These are phyloP conservation scores for Geotrypetes seraphini DNA, from an alignment of 2,797 vertebrate species.

Conservation along the genomic window DNA sequence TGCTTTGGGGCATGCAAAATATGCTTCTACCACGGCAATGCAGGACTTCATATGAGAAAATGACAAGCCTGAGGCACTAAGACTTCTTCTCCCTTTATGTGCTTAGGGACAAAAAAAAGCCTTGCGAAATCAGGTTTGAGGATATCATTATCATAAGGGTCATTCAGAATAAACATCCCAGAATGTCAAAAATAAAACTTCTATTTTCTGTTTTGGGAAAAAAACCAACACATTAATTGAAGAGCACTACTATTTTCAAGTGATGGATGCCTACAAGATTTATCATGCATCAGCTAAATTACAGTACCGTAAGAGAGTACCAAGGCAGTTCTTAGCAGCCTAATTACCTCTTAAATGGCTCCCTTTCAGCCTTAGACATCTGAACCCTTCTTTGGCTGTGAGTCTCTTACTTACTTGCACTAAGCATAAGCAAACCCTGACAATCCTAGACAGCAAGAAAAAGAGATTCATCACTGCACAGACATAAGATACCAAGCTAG, in stretches of 20 bases:
- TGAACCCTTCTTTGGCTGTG: not conserved
- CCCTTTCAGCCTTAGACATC: slow-evolving; percentile 1
- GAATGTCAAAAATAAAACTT: slow-evolving; percentile 48
- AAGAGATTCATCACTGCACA: not conserved
- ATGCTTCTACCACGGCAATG: rapidly evolving
- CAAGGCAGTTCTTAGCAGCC: slow-evolving; percentile 8
- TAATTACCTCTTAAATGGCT: slow-evolving; percentile 11
- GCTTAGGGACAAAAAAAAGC: too few species aligned
- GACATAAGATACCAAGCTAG: slow-evolving; percentile 8
- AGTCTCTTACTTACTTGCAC: not conserved
- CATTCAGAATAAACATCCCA: too few species aligned
- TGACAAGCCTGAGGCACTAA: too few species aligned
- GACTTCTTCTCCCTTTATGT: too few species aligned
- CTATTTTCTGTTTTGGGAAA: slow-evolving; percentile 44
- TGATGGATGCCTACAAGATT: slow-evolving; percentile 1
- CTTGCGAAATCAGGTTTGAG: too few species aligned
- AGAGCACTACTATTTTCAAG: too few species aligned
- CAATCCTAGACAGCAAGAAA: not conserved
- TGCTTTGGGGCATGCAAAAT: not conserved
- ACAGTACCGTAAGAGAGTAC: not conserved
- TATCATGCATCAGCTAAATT: not conserved
- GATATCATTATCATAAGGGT: too few species aligned
- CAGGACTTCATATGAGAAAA: too few species aligned
- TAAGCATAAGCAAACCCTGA: slow-evolving; percentile 1
- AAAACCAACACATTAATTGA: too few species aligned